Evolutionary conservation across 2,797 vertebrate species (phyloP).

Genomic region (Ceyx erithaca): DNA sequence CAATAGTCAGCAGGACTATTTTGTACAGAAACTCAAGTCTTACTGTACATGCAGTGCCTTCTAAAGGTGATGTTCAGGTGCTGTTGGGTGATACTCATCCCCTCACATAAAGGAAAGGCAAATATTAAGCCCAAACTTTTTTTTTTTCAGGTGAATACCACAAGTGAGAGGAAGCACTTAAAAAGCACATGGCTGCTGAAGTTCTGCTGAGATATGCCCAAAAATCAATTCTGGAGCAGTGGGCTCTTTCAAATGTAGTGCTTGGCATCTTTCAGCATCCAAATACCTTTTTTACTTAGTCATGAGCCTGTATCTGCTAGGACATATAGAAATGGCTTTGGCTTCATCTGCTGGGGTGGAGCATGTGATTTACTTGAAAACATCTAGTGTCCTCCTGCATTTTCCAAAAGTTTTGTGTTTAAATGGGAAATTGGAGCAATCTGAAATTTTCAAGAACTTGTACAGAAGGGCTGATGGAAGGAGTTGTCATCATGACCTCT

Average conservation of each 20-base stretch:
- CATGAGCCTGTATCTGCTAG: not conserved
- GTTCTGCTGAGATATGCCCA: not conserved
- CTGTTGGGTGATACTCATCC: not conserved
- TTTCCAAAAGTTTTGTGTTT: not conserved
- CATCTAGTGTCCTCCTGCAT: not conserved
- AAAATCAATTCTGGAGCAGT: not conserved
- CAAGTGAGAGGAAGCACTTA: not conserved
- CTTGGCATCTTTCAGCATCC: not conserved
- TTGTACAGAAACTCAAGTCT: not conserved
- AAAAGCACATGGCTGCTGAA: not conserved
- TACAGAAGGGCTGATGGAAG: not conserved
- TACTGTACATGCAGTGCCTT: not conserved
- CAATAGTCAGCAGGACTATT: not conserved
- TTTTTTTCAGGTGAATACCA: not conserved
- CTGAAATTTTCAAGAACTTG: not conserved
- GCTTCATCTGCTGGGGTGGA: not conserved
- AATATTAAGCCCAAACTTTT: not conserved
- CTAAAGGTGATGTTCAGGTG: not conserved
- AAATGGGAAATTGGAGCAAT: not conserved
- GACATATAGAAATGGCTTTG: not conserved
- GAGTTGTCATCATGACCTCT: not conserved
- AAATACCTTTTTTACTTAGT: not conserved
- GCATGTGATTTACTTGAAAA: not conserved
- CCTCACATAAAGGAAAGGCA: not conserved
- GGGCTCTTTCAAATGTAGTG: not conserved